Percentiles rank a stretch among this genome's conserved stretches.
Evolutionary conservation across 2,888 invertebrate genomes (phyloP).

Genomic region (Crossocerus cetratus): DNA sequence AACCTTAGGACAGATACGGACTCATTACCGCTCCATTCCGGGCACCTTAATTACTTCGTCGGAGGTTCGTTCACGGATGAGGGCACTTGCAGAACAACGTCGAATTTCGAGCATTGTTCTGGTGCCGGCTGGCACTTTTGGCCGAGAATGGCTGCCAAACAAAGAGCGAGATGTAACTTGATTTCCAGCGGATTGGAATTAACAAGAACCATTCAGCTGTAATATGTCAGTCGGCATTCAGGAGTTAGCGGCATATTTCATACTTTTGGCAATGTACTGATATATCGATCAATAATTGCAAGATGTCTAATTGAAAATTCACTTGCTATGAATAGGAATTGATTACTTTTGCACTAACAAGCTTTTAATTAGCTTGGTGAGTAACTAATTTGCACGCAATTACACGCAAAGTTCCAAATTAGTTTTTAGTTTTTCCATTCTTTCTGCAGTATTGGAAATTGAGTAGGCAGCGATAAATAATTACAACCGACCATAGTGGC

Average conservation of each 20-base stretch:
- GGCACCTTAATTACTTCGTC: slow-evolving; percentile 1
- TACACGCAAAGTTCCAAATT: too few relatives aligned
- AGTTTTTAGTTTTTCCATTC: too few relatives aligned
- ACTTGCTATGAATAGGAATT: too few relatives aligned
- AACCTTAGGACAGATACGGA: neutral
- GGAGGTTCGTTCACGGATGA: slow-evolving; percentile 8
- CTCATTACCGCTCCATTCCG: slow-evolving; percentile 3
- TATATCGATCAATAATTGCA: too few relatives aligned
- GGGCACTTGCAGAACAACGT: slow-evolving; percentile 15
- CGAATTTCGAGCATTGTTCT: neutral
- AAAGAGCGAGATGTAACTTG: neutral
- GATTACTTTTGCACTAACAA: too few relatives aligned
- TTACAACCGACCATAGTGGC: slow-evolving; percentile 22
- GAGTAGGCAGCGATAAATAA: slow-evolving; percentile 20
- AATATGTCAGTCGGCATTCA: too few relatives aligned
- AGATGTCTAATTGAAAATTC: too few relatives aligned
- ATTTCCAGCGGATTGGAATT: neutral
- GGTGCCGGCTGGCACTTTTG: neutral
- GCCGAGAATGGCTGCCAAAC: neutral
- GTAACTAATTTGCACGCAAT: too few relatives aligned
- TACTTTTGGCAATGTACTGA: too few relatives aligned
- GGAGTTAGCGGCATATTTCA: too few relatives aligned
- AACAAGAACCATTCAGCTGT: neutral
- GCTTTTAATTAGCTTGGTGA: too few relatives aligned
- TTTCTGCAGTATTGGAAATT: neutral